A percentile compares a stretch with the other conserved stretches of the same genome.
phyloP scores from a whole-genome alignment of 2,888 invertebrate species.

The Parochlus steinenii region DNA sequence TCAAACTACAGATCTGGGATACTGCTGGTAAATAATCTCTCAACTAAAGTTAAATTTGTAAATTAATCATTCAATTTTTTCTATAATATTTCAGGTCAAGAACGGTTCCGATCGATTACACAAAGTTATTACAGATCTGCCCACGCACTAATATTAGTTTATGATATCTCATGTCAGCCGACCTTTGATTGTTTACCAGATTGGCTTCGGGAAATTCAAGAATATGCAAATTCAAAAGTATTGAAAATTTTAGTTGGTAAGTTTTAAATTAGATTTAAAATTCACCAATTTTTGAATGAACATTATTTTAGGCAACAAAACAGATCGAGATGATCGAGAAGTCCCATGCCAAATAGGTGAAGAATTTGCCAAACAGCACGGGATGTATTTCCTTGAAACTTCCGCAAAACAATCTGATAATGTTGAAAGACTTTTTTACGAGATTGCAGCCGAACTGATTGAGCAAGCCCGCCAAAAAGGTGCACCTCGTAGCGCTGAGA shows the following conservation, averaged over 20 bases:
- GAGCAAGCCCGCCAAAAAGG: slow-evolving; percentile 33
- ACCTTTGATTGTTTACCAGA: slow-evolving; percentile 94
- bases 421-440: slow-evolving; percentile 90
- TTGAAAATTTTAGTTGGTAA: slow-evolving; percentile 84
- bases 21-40: slow-evolving; percentile 25
- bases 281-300: neutral
- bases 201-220: slow-evolving; percentile 94
- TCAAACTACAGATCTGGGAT: slow-evolving; percentile 97
- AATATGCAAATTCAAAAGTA: slow-evolving; percentile 91
- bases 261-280: slow-evolving; percentile 20
- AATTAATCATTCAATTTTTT: no score
- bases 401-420: slow-evolving; percentile 97
- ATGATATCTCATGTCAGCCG: slow-evolving; percentile 94
- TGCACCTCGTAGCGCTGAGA: slow-evolving; percentile 5
- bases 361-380: slow-evolving; percentile 87
- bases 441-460: slow-evolving; percentile 86
- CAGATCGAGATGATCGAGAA: slow-evolving; percentile 90
- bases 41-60: no score
- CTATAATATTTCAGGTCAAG: slow-evolving; percentile 89
- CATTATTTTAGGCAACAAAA: slow-evolving; percentile 67
- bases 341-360: slow-evolving; percentile 89
- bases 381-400: slow-evolving; percentile 96
- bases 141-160: slow-evolving; percentile 90
- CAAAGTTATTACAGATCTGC: slow-evolving; percentile 96
- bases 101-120: slow-evolving; percentile 90